Base-by-base conservation (phyloP, 2,888 invertebrate species). In the Drosophila cracens region DNA sequence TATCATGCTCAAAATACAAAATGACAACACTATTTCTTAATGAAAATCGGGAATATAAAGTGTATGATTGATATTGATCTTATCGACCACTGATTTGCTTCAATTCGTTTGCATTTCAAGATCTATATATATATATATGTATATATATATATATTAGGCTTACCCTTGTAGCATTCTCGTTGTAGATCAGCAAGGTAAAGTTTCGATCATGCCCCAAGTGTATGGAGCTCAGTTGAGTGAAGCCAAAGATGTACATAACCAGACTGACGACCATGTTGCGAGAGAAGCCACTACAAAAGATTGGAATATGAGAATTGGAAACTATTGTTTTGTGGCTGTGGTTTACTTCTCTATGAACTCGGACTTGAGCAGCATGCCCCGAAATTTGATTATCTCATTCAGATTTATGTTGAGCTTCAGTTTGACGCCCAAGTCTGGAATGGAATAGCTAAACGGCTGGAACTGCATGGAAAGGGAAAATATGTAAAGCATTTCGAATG, bases 151-250 rank as follows among this genome's bases (percentile, higher is more conserved):
- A 33, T 8, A 1, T 6, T 1, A 5, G 0, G 36, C 79, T 74
- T 31, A 92, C 93, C 80, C 91, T 91, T 4, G 93, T 92, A 31
- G 90, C 89, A 40, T 93, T 92, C 21, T 91, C 92, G 74, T 93
- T 93, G 56, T 92, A 91, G 49, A 93, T 87, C 18, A 93, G 69
- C 64, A 93, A 67, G 0, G 93, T 93, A 31, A 93, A 93, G 70
- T 93, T 93, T 29, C 93, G 90, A 78, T 93, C 93, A 62, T 93
- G 92, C 0, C 93, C 93, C 71, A 93, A 87, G 79, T 93, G 93
- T 51, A 93, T 93, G 46, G 93, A 92, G 33, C 93, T 93, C 4
- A 93, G 79, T 48, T 93, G 93, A 0, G 93, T 92, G 16, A 93
- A 91, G 7, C 93, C 92, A 62, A 93, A 93, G 4, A 92, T 65